These are phyloP conservation scores for Adelosebastes latens DNA, from an alignment of 2,797 vertebrate species.

Conservation along the genomic window DNA sequence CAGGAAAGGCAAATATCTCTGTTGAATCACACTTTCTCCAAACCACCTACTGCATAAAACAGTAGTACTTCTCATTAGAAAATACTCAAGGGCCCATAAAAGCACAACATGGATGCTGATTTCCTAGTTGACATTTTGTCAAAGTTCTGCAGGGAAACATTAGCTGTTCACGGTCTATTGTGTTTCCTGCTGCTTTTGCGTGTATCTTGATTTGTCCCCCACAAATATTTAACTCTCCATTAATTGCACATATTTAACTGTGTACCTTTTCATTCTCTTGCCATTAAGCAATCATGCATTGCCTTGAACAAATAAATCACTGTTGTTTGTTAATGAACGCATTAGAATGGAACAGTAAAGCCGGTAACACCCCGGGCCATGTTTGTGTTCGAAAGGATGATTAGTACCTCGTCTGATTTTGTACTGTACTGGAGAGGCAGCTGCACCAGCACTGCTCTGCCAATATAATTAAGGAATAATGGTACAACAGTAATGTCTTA, in stretches of 20 bases:
- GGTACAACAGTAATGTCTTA: conserved; percentile 78
- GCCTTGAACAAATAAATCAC: conserved; percentile 47
- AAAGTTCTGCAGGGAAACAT: not conserved
- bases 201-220: conserved; percentile 8
- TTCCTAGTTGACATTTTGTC: not conserved
- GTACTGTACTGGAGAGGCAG: conserved; percentile 25
- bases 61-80: not conserved
- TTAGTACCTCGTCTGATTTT: conserved; percentile 41
- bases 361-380: conserved; percentile 23
- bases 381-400: conserved; percentile 40
- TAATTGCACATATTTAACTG: not conserved
- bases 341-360: conserved; percentile 52
- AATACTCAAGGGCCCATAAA: not conserved
- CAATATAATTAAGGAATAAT: conserved; percentile 80
- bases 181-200: not conserved
- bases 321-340: conserved; percentile 47
- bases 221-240: conserved; percentile 13
- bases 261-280: not conserved
- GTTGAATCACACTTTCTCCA: not conserved
- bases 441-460: conserved; percentile 22
- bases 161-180: not conserved
- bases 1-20: not conserved
- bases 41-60: not conserved
- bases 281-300: conserved; percentile 17
- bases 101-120: not conserved